A percentile compares a stretch with the other conserved stretches of the same genome.
Conservation (phyloP, 2,113 vertebrate genomes). For the Corydoras maculifer region DNA sequence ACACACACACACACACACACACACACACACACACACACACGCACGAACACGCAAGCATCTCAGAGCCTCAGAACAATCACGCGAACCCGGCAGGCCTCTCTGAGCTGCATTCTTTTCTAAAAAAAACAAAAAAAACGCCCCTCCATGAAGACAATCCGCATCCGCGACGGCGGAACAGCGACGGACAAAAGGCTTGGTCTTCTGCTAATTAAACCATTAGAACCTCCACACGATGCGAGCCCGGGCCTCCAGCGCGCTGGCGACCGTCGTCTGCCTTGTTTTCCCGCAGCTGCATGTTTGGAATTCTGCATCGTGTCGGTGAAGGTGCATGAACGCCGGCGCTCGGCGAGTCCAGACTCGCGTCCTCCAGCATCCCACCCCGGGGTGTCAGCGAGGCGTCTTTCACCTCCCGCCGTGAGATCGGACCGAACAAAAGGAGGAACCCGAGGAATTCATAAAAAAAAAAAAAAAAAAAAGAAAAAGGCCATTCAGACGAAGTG, state of each 20-base stretch:
- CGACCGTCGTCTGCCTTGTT: constrained; percentile 28
- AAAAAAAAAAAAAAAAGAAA: neutral
- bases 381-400: constrained; percentile 39
- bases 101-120: constrained; percentile 42
- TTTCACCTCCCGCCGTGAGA: neutral
- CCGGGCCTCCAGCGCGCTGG: constrained; percentile 45
- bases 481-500: neutral
- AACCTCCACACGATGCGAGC: constrained; percentile 50
- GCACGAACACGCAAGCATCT: constrained; percentile 28
- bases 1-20: constrained; percentile 14
- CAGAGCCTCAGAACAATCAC: constrained; percentile 50
- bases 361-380: constrained; percentile 30
- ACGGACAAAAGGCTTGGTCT: constrained; percentile 41
- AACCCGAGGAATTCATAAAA: constrained; percentile 4
- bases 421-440: neutral
- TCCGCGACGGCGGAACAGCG: constrained; percentile 50
- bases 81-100: constrained; percentile 59
- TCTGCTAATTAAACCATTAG: constrained; percentile 60
- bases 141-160: constrained; percentile 54
- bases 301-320: constrained; percentile 17
- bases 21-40: constrained; percentile 11
- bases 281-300: constrained; percentile 33
- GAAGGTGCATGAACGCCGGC: constrained; percentile 44
- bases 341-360: constrained; percentile 50
- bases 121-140: constrained; percentile 49